Conservation (phyloP, 2,888 invertebrate genomes). For the Teinopalpus imperialis region DNA sequence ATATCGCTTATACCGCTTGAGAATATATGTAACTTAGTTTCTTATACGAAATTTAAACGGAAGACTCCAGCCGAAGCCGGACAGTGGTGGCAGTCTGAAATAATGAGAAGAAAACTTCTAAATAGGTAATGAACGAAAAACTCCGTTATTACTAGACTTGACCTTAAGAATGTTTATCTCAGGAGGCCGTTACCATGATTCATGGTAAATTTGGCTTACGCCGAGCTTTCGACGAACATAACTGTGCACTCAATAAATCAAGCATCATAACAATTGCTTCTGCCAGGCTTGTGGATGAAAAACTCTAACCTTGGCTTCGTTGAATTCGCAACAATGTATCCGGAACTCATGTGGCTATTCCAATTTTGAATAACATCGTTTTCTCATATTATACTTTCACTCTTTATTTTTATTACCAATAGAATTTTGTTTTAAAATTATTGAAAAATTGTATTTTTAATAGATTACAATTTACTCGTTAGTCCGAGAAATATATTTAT, state of each 20-base stretch:
- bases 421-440: too few relatives aligned
- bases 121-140: too few relatives aligned
- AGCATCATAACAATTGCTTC: slow-evolving; percentile 58
- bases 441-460: too few relatives aligned
- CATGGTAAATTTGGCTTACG: slow-evolving; percentile 47
- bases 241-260: slow-evolving; percentile 67
- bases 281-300: slow-evolving; percentile 43
- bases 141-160: slow-evolving; percentile 28
- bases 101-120: too few relatives aligned
- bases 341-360: slow-evolving; percentile 7
- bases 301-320: slow-evolving; percentile 36
- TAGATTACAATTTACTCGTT: too few relatives aligned
- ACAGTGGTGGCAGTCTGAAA: too few relatives aligned
- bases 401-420: neutral
- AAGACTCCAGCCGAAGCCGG: too few relatives aligned
- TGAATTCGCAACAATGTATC: slow-evolving; percentile 25
- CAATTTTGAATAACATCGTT: slow-evolving; percentile 5
- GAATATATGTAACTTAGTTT: too few relatives aligned
- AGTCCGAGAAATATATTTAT: too few relatives aligned
- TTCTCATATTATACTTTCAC: neutral
- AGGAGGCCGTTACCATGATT: slow-evolving; percentile 54
- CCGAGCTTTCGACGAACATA: slow-evolving; percentile 50
- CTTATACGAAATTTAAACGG: too few relatives aligned
- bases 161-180: slow-evolving; percentile 54
- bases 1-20: too few relatives aligned